Base-by-base conservation (phyloP, 2,797 vertebrate species). In the Phoeniculus purpureus region DNA sequence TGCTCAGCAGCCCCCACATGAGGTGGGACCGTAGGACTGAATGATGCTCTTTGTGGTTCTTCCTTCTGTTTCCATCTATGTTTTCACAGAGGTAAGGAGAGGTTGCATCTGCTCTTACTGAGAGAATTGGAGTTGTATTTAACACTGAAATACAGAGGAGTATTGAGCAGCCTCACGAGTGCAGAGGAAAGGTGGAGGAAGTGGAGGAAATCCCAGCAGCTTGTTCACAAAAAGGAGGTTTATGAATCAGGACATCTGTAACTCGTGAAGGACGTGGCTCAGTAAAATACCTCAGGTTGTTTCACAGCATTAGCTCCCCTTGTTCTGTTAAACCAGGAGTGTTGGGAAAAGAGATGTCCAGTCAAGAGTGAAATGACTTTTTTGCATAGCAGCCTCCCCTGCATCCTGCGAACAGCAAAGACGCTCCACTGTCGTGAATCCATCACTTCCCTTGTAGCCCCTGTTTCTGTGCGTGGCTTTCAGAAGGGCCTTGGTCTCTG, bases 171-270 rank as follows among this genome's bases (percentile, higher is more conserved):
- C 12, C n/a, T 81, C 83, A 73, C 13, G 75, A 85, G 54, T 15
- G 61, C 67, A 74, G 67, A 81, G 85, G 60, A 90, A 90, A 86
- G 81, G 72, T 91, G 74, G 51, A 95, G 85, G 82, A 89, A 92
- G 60, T 9, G 3, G 62, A 91, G 90, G 78, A 93, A 91, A 94
- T 91, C 89, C 83, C 31, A 74, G 58, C 83, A 88, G 22, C 85
- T 95, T 87, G 66, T 88, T 93, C 89, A 40, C 34, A 54, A 54
- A 61, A 73, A 81, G 48, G 67, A 48, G 61, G 90, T 88, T 60
- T 60, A 50, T 80, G 77, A 86, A 81, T 55, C 31, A 25, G 82
- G 70, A 85, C 82, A 91, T 81, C 89, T 94, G 85, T 85, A 94
- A 76, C 77, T 95, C 23, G 67, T 81, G 91, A 68, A 76, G 74